Percentiles rank a stretch among this genome's conserved stretches.
Evolutionary conservation across 2,113 vertebrate species (phyloP).

Genomic region (Ceuthmochares aereus): DNA sequence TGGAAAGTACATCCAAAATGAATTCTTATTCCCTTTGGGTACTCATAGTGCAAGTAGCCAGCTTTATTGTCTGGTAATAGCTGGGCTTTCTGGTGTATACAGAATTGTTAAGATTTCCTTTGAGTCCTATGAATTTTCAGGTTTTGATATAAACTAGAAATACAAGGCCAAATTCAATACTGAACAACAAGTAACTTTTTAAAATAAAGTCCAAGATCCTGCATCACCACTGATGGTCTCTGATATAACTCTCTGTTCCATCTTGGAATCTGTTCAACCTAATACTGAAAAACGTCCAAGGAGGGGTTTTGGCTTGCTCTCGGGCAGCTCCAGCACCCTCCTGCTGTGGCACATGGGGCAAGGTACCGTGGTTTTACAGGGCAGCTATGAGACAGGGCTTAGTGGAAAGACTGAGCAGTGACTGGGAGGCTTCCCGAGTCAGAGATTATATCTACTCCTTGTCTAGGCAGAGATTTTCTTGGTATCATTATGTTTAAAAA

Average conservation of each 20-base stretch:
- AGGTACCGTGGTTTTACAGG: background rate
- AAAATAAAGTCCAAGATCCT: background rate
- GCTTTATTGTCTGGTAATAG: constrained; percentile 35
- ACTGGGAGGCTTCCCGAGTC: background rate
- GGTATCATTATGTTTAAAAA: background rate
- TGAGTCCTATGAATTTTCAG: constrained; percentile 21
- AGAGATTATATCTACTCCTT: background rate
- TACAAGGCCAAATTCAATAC: background rate
- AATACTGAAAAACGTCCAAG: background rate
- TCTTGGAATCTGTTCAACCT: background rate
- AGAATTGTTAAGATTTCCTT: constrained; percentile 26
- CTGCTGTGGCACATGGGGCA: background rate
- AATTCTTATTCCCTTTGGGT: constrained; percentile 18
- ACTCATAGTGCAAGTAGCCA: background rate
- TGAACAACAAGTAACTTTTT: background rate
- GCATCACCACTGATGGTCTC: background rate
- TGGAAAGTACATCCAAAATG: constrained; percentile 27
- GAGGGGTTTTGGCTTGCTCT: background rate
- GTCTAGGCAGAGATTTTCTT: background rate
- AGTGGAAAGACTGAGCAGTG: background rate
- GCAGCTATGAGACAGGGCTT: background rate
- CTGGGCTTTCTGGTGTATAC: background rate
- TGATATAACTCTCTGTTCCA: background rate
- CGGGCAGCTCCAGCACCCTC: background rate
- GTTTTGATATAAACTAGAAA: constrained; percentile 23